Evolutionary conservation across 2,888 invertebrate species (phyloP).

Genomic region (Meandrusa payeni): DNA sequence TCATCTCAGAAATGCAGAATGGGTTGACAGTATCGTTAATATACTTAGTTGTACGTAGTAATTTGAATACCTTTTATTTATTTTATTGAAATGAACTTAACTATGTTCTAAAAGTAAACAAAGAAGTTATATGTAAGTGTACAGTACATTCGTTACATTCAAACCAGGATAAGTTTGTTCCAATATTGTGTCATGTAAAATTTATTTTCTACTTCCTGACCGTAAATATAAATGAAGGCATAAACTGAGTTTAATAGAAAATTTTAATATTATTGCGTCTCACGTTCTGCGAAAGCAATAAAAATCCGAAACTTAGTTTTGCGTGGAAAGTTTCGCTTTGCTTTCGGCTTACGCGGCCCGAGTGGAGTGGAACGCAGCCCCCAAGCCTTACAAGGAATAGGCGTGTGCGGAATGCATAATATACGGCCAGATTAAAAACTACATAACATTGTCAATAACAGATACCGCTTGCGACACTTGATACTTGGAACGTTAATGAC

Average conservation of each 20-base stretch:
- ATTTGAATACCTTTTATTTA: too few species aligned
- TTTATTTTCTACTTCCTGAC: conserved; percentile 17
- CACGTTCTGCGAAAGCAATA: conserved; percentile 77
- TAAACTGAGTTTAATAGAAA: conserved; percentile 42
- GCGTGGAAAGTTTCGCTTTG: conserved; percentile 69
- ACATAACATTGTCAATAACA: conserved; percentile 72
- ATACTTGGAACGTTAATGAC: too few species aligned
- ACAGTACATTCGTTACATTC: too few species aligned
- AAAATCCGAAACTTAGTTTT: conserved; percentile 74
- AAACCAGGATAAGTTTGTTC: conserved; percentile 3
- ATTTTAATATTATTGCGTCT: conserved; percentile 71
- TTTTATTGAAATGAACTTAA: too few species aligned
- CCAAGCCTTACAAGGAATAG: conserved; percentile 73
- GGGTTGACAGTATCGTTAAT: too few species aligned
- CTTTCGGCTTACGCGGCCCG: conserved; percentile 59
- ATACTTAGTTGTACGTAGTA: too few species aligned
- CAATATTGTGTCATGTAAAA: conserved; percentile 15
- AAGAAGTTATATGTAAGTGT: too few species aligned
- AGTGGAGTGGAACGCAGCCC: conserved; percentile 61
- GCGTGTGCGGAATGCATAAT: conserved; percentile 79
- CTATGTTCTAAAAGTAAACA: too few species aligned
- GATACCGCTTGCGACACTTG: conserved; percentile 34
- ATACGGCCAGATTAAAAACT: conserved; percentile 76
- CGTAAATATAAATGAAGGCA: conserved; percentile 31
- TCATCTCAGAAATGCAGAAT: too few species aligned